These are phyloP conservation scores for Suncus etruscus DNA, from an alignment of 2,113 vertebrate species.

Conservation along the genomic window DNA sequence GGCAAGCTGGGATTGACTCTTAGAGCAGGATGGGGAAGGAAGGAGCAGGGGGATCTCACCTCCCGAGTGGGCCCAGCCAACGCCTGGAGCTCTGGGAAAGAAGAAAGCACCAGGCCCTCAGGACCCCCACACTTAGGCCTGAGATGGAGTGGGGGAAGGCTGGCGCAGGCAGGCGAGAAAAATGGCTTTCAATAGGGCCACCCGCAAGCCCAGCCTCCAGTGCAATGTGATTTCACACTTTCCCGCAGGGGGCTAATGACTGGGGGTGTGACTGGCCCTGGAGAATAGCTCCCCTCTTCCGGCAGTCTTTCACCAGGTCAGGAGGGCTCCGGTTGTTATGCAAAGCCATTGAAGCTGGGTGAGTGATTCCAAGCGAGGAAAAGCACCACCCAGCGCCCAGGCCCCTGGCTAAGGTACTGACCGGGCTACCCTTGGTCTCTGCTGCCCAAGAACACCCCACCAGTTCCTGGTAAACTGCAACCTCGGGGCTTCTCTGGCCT, in stretches of 20 bases:
- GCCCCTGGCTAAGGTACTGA: constrained; percentile 19
- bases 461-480: constrained; percentile 49
- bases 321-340: constrained; percentile 69
- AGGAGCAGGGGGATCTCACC: too few relatives aligned
- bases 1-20: too few relatives aligned
- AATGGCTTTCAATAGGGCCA: constrained; percentile 56
- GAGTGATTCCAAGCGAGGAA: constrained; percentile 54
- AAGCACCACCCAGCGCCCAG: constrained; percentile 27
- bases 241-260: constrained; percentile 75
- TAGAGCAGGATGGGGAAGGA: too few relatives aligned
- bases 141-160: not conserved
- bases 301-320: constrained; percentile 45
- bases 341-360: constrained; percentile 42
- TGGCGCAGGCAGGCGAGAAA: not conserved
- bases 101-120: not conserved
- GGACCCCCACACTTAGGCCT: not conserved
- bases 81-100: too few relatives aligned
- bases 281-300: constrained; percentile 50
- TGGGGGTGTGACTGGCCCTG: constrained; percentile 48
- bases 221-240: constrained; percentile 78
- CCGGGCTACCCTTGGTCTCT: not conserved
- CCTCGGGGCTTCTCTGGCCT: constrained; percentile 39
- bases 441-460: constrained; percentile 37
- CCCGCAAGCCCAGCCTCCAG: constrained; percentile 68
- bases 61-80: too few relatives aligned